phyloP scores from a whole-genome alignment of 2,888 invertebrate genomes.

The Stenodera caucasica region DNA sequence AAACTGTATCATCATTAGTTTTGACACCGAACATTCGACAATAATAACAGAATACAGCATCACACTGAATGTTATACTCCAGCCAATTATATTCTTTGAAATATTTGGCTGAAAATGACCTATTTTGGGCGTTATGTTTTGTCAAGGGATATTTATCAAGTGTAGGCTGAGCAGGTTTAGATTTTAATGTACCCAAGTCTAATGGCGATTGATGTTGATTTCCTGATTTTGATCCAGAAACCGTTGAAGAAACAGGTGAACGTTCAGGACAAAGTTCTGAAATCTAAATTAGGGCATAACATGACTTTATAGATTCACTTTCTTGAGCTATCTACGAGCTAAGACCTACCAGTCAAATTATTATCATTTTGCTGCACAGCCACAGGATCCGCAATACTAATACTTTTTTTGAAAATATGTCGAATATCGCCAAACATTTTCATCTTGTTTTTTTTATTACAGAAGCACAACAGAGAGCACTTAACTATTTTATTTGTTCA shows the following conservation, averaged over 20 bases:
- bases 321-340: too few species aligned
- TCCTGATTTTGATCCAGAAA: too few species aligned
- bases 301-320: too few species aligned
- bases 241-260: too few species aligned
- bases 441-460: background rate
- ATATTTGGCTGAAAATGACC: conserved; percentile 22
- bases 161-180: background rate
- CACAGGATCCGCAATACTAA: too few species aligned
- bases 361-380: too few species aligned
- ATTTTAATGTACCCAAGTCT: background rate
- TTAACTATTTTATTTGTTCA: too few species aligned
- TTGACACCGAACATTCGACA: conserved; percentile 12
- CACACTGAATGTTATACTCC: conserved; percentile 7
- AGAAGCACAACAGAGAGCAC: too few species aligned
- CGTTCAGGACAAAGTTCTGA: too few species aligned
- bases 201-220: background rate
- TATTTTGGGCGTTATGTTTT: background rate
- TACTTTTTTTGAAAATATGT: background rate
- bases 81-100: conserved; percentile 10
- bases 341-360: too few species aligned
- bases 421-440: background rate
- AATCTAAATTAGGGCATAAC: too few species aligned
- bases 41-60: conserved; percentile 13
- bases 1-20: background rate
- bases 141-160: background rate